Conservation (phyloP, 1,140 invertebrate genomes). For the Proctacanthus coquilletti region DNA sequence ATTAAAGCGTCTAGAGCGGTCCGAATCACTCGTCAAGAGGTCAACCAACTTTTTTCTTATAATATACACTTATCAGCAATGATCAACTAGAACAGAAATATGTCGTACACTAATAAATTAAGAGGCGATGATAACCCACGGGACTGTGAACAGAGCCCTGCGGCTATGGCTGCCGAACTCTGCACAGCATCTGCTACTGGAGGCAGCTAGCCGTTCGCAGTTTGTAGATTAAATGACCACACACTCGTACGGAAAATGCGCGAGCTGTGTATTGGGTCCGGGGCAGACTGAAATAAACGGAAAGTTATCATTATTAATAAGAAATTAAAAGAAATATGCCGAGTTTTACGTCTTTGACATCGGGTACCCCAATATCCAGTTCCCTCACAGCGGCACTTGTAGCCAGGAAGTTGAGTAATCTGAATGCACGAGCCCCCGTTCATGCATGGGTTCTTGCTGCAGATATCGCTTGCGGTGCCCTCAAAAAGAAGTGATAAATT, state of each 20-base stretch:
- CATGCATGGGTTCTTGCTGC: conserved; percentile 41
- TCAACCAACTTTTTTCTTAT: no score
- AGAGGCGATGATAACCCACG: no score
- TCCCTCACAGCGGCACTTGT: conserved; percentile 53
- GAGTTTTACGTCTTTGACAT: conserved; percentile 43
- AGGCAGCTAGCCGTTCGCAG: no score
- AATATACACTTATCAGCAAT: no score
- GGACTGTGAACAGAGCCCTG: no score
- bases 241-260: conserved; percentile 6
- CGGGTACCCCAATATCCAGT: conserved; percentile 51
- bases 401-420: conserved; percentile 46
- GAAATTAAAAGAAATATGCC: background rate
- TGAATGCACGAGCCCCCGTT: conserved; percentile 51
- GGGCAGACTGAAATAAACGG: conserved; percentile 3
- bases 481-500: conserved; percentile 12
- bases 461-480: conserved; percentile 43
- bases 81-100: no score
- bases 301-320: background rate
- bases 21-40: no score
- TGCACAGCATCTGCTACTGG: no score
- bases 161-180: no score
- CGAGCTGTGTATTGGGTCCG: background rate
- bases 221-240: conserved; percentile 8
- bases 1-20: no score
- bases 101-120: no score